phyloP scores from a whole-genome alignment of 2,797 vertebrate genomes.

The Petrocephalus sullivani region DNA sequence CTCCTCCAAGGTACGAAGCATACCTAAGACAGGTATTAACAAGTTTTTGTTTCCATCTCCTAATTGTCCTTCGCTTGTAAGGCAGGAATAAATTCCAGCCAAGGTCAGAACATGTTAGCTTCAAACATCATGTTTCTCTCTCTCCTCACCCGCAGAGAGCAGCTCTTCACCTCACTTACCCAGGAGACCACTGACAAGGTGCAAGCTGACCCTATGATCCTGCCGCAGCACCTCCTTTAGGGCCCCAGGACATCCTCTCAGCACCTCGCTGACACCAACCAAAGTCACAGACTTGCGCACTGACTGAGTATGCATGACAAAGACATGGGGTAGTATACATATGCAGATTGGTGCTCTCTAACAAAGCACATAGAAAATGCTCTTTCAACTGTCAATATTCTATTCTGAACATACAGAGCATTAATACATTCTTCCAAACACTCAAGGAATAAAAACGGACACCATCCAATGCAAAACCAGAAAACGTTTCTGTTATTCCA shows the following conservation, averaged over 20 bases:
- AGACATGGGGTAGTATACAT: not conserved
- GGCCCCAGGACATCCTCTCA: conserved; percentile 59
- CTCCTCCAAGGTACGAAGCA: conserved; percentile 69
- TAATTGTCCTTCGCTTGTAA: not conserved
- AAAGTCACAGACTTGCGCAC: conserved; percentile 61
- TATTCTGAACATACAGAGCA: too few species aligned
- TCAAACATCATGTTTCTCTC: not conserved
- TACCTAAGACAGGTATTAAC: conserved; percentile 51
- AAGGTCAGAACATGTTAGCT: not conserved
- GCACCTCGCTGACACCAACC: conserved; percentile 45
- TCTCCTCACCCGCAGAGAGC: not conserved
- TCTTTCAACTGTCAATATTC: too few species aligned
- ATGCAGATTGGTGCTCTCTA: not conserved
- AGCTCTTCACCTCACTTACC: conserved; percentile 61
- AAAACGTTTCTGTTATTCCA: too few species aligned
- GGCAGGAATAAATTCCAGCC: not conserved
- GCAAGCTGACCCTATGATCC: conserved; percentile 65
- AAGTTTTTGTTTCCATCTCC: not conserved
- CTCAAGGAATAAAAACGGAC: too few species aligned
- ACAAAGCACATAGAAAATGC: too few species aligned
- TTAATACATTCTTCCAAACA: too few species aligned
- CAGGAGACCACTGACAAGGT: conserved; percentile 66
- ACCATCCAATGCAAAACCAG: too few species aligned
- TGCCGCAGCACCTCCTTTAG: conserved; percentile 66
- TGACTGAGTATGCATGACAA: conserved; percentile 39